Percentiles rank a stretch among this genome's conserved stretches.
phyloP scores from a whole-genome alignment of 2,113 vertebrate genomes.

The Zingel zingel region DNA sequence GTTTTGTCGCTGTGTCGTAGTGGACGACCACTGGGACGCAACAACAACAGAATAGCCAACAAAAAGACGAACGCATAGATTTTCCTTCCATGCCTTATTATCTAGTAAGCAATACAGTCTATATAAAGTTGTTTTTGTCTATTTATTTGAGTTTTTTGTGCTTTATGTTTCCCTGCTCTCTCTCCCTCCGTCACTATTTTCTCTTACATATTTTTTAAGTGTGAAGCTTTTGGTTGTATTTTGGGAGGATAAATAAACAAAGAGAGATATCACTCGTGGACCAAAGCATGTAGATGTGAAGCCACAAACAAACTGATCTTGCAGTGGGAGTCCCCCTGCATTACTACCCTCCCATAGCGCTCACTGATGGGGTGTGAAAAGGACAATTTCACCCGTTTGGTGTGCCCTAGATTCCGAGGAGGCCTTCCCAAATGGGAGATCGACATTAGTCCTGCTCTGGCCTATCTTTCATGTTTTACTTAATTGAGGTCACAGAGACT shows the following conservation, averaged over 20 bases:
- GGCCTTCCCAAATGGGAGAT: neutral
- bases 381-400: neutral
- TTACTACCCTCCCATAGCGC: no score
- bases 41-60: no score
- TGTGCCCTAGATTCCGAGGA: neutral
- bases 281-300: no score
- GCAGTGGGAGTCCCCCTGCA: no score
- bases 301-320: no score
- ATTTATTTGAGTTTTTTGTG: neutral
- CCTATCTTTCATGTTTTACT: no score
- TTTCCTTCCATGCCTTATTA: no score
- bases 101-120: neutral
- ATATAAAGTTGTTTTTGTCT: neutral
- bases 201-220: neutral
- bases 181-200: neutral
- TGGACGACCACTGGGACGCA: no score
- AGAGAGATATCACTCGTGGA: no score
- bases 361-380: no score
- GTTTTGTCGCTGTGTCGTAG: no score
- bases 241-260: neutral
- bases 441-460: neutral
- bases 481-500: neutral
- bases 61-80: no score
- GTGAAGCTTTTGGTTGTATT: neutral
- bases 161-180: neutral